phyloP scores from a whole-genome alignment of 2,888 invertebrate genomes.

The Lingula anatina region DNA sequence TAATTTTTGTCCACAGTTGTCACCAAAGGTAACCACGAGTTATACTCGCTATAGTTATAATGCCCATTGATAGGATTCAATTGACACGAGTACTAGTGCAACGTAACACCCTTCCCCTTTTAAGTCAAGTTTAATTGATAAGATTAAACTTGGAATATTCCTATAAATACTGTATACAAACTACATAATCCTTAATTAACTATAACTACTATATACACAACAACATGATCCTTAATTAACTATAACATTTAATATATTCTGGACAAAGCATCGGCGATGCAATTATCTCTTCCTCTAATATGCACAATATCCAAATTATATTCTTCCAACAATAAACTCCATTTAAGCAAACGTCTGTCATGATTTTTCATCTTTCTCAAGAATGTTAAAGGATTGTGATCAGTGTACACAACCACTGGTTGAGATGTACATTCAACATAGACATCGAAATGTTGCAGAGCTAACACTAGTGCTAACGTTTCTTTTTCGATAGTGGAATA shows the following conservation, averaged over 20 bases:
- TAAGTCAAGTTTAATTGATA: no score
- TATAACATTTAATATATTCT: neutral
- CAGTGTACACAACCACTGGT: neutral
- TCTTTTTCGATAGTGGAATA: slow-evolving; percentile 16
- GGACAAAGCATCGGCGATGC: neutral
- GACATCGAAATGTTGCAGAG: slow-evolving; percentile 16
- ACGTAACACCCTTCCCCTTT: no score
- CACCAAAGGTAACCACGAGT: no score
- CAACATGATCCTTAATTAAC: neutral
- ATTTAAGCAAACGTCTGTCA: neutral
- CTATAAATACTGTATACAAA: neutral
- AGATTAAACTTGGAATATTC: no score
- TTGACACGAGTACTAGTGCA: no score
- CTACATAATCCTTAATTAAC: neutral
- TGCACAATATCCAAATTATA: neutral
- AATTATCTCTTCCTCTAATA: neutral
- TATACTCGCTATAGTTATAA: no score
- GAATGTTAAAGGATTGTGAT: slow-evolving; percentile 1
- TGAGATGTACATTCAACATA: slow-evolving; percentile 1
- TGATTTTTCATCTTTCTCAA: neutral
- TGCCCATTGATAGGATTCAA: no score
- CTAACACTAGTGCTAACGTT: slow-evolving; percentile 13
- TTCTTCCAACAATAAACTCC: neutral
- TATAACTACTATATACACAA: neutral
- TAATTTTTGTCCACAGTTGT: no score